phyloP scores from a whole-genome alignment of 2,113 vertebrate genomes.

The Apistogramma diplotaenia region DNA sequence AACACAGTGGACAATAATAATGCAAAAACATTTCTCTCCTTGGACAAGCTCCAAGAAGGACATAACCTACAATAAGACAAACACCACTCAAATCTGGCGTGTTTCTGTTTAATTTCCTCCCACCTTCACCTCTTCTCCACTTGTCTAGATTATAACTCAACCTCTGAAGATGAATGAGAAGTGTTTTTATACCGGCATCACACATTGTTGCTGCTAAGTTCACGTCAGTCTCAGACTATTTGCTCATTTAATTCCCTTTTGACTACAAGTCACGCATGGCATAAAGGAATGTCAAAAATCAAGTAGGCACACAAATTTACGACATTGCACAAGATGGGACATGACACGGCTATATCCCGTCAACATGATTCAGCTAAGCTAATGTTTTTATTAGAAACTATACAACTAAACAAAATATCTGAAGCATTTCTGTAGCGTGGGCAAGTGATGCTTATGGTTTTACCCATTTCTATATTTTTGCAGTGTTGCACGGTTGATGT shows the following conservation, averaged over 20 bases:
- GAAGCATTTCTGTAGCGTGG: too few species aligned
- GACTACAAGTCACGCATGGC: not conserved
- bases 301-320: not conserved
- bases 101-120: conserved; percentile 65
- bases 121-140: conserved; percentile 34
- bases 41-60: not conserved
- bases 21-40: not conserved
- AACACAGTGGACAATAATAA: not conserved
- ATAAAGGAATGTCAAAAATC: not conserved
- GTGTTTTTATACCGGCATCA: conserved; percentile 8
- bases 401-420: not conserved
- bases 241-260: conserved; percentile 18
- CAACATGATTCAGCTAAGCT: not conserved
- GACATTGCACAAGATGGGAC: not conserved
- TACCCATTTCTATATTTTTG: not conserved
- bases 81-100: conserved; percentile 23
- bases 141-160: conserved; percentile 25
- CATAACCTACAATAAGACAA: conserved; percentile 26
- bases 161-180: conserved; percentile 13
- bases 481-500: not conserved
- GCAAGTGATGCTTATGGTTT: not conserved
- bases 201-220: not conserved
- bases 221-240: not conserved
- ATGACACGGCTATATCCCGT: not conserved
- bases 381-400: not conserved